Base-by-base conservation (phyloP, 2,797 vertebrate genomes). In the Tangara arthus region DNA sequence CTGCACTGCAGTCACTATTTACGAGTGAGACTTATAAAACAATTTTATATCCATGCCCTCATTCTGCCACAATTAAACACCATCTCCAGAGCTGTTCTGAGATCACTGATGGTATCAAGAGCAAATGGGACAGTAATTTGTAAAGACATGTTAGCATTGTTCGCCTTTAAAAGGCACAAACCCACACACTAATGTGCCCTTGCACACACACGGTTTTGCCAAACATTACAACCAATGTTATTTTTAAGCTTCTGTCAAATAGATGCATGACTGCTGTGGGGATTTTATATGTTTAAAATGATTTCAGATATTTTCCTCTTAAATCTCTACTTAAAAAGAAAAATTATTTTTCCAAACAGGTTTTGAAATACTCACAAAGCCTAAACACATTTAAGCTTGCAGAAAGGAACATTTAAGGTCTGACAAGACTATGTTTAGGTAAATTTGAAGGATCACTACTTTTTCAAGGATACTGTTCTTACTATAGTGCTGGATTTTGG, bases 211-310 rank as follows among this genome's bases (percentile, higher is more conserved):
- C 24, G 23, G 8, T 73, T 91, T 83, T 94, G 87, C 78, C 75
- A 92, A 94, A 50, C 47, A 65, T 47, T 76, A 77, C 85, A 80
- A 55, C 50, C 41, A 84, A 87, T 7, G 21, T 27, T 85, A 82
- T 93, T 95, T 94, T 93, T 93, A 94, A 91, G 46, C 41, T 82
- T 85, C 64, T 90, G 71, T 83, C 79, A 94, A 71, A 84, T 17
- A 80, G 64, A 89, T 21, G 9, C 27, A 60, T 3, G 23, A 61
- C 20, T 89, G 49, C 44, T 80, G 57, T 71, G 55, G 34, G 28
- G 63, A 71, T 87, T 77, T 77, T 64, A 55, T 23, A 28, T 35
- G 32, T 47, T 77, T 55, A 41, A 95, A 69, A 76, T 49, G n/a
- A 91, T 66, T 81, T 61, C 64, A 37, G 34, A 27, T 30, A 44